phyloP scores from a whole-genome alignment of 2,888 invertebrate genomes.

The Conus canariensis region DNA sequence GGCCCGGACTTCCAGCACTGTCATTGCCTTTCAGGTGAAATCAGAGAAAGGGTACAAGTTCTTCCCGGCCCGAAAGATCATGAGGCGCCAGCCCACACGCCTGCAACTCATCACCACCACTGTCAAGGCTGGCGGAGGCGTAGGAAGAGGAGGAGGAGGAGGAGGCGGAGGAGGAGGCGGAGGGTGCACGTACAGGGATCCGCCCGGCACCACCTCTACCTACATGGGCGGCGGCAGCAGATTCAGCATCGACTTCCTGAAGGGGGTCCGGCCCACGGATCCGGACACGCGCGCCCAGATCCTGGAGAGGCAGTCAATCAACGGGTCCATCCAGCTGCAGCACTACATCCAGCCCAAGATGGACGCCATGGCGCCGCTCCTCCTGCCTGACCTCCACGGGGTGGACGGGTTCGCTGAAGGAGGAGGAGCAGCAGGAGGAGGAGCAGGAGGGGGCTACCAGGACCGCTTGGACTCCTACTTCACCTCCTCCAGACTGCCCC shows the following conservation, averaged over 20 bases:
- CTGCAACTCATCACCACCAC: slow-evolving; percentile 12
- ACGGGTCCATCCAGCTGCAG: slow-evolving; percentile 62
- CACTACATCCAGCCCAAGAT: slow-evolving; percentile 59
- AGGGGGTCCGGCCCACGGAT: slow-evolving; percentile 1
- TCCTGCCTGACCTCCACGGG: slow-evolving; percentile 38
- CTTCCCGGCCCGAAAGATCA: slow-evolving; percentile 67
- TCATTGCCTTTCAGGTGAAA: slow-evolving; percentile 48
- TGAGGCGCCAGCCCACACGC: slow-evolving; percentile 51
- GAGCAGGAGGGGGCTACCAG: slow-evolving; percentile 41
- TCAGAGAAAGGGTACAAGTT: slow-evolving; percentile 57
- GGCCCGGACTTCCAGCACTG: too few species aligned
- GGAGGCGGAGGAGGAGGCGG: not conserved
- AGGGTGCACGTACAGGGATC: not conserved
- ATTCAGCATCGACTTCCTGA: slow-evolving; percentile 47
- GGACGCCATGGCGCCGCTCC: slow-evolving; percentile 61
- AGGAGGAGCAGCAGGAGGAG: not conserved
- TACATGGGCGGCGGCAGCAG: slow-evolving; percentile 37
- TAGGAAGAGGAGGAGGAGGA: slow-evolving; percentile 2
- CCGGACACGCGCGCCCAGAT: slow-evolving; percentile 44
- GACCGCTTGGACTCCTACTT: slow-evolving; percentile 61
- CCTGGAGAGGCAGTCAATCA: slow-evolving; percentile 56
- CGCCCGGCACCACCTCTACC: slow-evolving; percentile 34
- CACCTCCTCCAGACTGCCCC: slow-evolving; percentile 53
- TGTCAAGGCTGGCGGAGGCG: not conserved
- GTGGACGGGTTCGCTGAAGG: slow-evolving; percentile 31